These are phyloP conservation scores for Chelon labrosus DNA, from an alignment of 2,797 vertebrate species.

Conservation along the genomic window DNA sequence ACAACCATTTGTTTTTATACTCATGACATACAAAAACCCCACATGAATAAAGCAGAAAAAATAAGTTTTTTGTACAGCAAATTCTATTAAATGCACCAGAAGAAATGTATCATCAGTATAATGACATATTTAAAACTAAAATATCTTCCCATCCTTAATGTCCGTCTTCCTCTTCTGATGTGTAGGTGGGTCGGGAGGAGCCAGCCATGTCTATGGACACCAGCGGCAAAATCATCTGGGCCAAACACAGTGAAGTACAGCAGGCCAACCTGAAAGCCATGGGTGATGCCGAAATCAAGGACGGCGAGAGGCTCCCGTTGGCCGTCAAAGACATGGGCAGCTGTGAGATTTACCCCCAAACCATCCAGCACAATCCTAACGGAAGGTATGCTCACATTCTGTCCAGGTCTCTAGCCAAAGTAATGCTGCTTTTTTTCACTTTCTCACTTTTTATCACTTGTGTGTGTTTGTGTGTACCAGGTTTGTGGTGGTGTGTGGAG, in stretches of 20 bases:
- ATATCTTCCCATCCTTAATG: neutral
- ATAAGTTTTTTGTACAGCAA: no score
- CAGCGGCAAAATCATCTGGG: slow-evolving; percentile 99
- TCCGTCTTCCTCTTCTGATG: neutral
- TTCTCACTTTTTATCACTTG: neutral
- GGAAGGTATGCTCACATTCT: slow-evolving; percentile 85
- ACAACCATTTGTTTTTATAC: neutral
- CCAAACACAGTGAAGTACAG: slow-evolving; percentile 97
- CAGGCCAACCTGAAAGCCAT: slow-evolving; percentile 99
- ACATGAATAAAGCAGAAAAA: neutral
- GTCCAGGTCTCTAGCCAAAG: neutral
- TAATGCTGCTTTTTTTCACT: neutral
- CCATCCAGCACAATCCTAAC: slow-evolving; percentile 98
- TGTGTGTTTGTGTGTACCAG: slow-evolving; percentile 72
- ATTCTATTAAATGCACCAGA: no score
- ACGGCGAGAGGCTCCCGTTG: slow-evolving; percentile 94
- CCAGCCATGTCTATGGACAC: slow-evolving; percentile 99
- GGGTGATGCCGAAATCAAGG: slow-evolving; percentile 98
- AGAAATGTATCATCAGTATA: neutral
- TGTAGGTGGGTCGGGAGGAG: slow-evolving; percentile 95
- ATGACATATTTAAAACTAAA: neutral
- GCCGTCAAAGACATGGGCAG: slow-evolving; percentile 99
- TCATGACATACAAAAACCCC: neutral
- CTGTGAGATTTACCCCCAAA: slow-evolving; percentile 99
- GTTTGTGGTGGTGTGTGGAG: slow-evolving; percentile 97